These are phyloP conservation scores for Thera obeliscata DNA, from an alignment of 2,888 invertebrate species.

Conservation along the genomic window DNA sequence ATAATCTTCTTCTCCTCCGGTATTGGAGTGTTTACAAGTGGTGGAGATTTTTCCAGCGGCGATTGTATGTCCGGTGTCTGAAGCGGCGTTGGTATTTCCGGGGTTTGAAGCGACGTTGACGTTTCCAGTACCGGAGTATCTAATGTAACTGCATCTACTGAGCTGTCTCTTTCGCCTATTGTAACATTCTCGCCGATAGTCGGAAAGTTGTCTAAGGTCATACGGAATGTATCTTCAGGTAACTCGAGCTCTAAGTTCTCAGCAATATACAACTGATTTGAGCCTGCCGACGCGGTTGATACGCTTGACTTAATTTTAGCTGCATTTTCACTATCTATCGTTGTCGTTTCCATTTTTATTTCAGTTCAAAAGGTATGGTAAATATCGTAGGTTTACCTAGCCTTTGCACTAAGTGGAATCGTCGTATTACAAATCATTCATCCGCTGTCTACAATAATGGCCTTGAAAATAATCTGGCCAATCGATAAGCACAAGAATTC, in stretches of 20 bases:
- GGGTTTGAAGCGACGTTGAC: conserved; percentile 41
- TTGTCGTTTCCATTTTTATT: conserved; percentile 60
- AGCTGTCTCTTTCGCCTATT: conserved; percentile 58
- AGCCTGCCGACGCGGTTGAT: conserved; percentile 53
- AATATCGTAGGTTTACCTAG: conserved; percentile 6
- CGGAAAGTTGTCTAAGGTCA: conserved; percentile 70
- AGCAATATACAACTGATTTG: conserved; percentile 64
- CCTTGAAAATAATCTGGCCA: conserved; percentile 79
- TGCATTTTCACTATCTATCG: conserved; percentile 50
- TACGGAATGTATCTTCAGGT: conserved; percentile 73
- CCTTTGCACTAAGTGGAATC: conserved; percentile 6
- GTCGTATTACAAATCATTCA: conserved; percentile 40
- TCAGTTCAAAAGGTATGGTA: neutral
- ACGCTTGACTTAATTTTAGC: conserved; percentile 50
- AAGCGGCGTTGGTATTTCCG: conserved; percentile 29
- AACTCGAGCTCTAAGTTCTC: conserved; percentile 68
- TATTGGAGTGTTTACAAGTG: conserved; percentile 62
- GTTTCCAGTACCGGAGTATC: conserved; percentile 48
- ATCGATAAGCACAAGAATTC: conserved; percentile 81
- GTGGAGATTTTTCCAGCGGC: conserved; percentile 49
- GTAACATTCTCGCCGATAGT: conserved; percentile 76
- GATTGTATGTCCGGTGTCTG: conserved; percentile 48
- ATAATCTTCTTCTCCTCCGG: conserved; percentile 38
- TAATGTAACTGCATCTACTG: conserved; percentile 53
- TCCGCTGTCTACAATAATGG: conserved; percentile 47